Evolutionary conservation across 2,113 vertebrate species (phyloP).

Genomic region (Cololabis saira): DNA sequence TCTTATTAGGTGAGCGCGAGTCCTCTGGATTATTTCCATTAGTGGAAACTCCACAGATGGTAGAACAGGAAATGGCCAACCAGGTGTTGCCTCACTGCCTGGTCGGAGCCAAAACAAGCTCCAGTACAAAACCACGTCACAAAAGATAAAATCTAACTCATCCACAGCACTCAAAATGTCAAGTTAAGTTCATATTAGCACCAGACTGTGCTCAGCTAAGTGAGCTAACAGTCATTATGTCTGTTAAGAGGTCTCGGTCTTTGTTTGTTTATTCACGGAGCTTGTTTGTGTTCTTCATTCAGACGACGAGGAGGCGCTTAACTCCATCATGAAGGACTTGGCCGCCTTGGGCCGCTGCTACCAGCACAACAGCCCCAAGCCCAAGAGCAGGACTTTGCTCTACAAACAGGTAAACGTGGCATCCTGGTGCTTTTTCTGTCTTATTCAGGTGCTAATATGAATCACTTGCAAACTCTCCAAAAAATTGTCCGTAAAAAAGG

Average conservation of each 20-base stretch:
- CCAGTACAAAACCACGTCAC: neutral
- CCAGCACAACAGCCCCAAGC: constrained; percentile 85
- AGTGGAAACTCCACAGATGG: constrained; percentile 30
- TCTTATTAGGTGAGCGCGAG: neutral
- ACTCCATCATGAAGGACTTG: constrained; percentile 94
- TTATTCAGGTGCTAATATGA: too few species aligned
- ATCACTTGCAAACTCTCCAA: too few species aligned
- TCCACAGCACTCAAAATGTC: neutral
- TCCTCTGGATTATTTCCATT: constrained; percentile 16
- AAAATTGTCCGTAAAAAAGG: too few species aligned
- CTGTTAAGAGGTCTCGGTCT: neutral
- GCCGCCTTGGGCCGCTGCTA: constrained; percentile 88
- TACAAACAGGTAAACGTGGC: constrained; percentile 84
- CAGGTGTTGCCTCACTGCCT: constrained; percentile 28
- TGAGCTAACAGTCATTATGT: too few species aligned
- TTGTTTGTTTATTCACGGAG: neutral
- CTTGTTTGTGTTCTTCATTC: constrained; percentile 23
- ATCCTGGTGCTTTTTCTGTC: too few species aligned
- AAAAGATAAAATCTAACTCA: neutral
- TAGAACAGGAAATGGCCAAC: constrained; percentile 53
- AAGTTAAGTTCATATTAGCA: neutral
- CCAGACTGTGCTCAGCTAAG: neutral
- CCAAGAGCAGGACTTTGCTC: constrained; percentile 82
- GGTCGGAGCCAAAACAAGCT: neutral
- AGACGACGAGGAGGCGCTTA: constrained; percentile 92